A percentile compares a stretch with the other conserved stretches of the same genome.
These are phyloP conservation scores for Microcebus murinus DNA, from an alignment of 2,113 vertebrate genomes.

Conservation along the genomic window DNA sequence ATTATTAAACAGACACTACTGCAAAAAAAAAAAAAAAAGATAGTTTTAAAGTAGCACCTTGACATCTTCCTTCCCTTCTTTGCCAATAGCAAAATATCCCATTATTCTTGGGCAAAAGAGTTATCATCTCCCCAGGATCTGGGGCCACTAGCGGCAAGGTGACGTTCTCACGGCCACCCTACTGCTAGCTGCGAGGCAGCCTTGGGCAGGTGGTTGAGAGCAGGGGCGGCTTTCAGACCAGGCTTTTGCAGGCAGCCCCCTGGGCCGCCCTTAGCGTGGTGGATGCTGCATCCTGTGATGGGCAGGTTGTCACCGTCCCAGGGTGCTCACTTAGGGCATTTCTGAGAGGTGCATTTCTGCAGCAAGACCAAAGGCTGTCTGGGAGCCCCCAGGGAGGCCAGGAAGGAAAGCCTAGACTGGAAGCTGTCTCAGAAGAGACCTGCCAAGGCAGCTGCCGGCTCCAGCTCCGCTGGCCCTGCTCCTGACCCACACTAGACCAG, in stretches of 20 bases:
- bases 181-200: neutral
- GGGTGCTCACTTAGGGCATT: accelerated
- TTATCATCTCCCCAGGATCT: neutral
- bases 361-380: neutral
- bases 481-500: neutral
- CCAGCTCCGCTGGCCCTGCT: neutral
- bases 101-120: neutral
- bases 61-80: neutral
- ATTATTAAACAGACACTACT: neutral
- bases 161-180: accelerated
- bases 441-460: neutral
- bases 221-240: accelerated
- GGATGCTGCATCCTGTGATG: neutral
- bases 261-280: neutral
- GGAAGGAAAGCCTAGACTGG: neutral
- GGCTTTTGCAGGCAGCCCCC: neutral
- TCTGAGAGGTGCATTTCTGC: neutral
- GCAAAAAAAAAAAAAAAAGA: neutral
- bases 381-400: neutral
- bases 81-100: neutral
- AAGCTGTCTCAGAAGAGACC: neutral
- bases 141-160: neutral
- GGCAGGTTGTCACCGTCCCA: neutral
- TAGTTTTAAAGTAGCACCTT: neutral
- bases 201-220: neutral